These are phyloP conservation scores for Heteronetta atricapilla DNA, from an alignment of 2,113 vertebrate genomes.

Conservation along the genomic window DNA sequence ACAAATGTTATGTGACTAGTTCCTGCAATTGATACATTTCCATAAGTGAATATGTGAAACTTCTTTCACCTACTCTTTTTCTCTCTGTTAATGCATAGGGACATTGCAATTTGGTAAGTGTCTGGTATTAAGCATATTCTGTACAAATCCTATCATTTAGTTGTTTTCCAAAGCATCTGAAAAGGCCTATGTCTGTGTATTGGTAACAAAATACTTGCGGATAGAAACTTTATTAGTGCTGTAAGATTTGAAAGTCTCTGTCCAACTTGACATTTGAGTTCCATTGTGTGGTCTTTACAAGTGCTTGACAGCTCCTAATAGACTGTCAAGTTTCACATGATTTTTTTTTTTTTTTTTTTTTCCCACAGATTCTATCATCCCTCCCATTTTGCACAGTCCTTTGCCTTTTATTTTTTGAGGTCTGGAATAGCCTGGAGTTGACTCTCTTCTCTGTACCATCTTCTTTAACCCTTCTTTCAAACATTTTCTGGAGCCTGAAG, in stretches of 20 bases:
- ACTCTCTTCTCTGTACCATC: not conserved
- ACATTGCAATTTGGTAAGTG: not conserved
- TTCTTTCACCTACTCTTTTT: not conserved
- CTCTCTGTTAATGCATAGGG: not conserved
- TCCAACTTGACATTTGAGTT: not conserved
- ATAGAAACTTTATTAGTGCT: not conserved
- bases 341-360: not conserved
- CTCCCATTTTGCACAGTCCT: not conserved
- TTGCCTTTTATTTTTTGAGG: not conserved
- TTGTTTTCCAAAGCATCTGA: not conserved
- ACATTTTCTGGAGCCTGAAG: not conserved
- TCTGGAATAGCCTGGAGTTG: not conserved
- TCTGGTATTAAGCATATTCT: not conserved
- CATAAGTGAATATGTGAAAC: not conserved
- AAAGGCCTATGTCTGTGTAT: not conserved
- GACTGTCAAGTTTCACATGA: not conserved
- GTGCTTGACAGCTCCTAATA: not conserved
- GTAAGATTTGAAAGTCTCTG: not conserved
- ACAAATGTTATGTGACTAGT: not conserved
- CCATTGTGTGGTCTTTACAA: not conserved
- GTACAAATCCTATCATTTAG: not conserved
- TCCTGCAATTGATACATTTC: not conserved
- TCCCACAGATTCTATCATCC: not conserved
- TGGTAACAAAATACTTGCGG: not conserved
- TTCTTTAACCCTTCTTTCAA: not conserved